Evolutionary conservation across 2,113 vertebrate genomes (phyloP).

Genomic region (Phyllostomus hastatus): DNA sequence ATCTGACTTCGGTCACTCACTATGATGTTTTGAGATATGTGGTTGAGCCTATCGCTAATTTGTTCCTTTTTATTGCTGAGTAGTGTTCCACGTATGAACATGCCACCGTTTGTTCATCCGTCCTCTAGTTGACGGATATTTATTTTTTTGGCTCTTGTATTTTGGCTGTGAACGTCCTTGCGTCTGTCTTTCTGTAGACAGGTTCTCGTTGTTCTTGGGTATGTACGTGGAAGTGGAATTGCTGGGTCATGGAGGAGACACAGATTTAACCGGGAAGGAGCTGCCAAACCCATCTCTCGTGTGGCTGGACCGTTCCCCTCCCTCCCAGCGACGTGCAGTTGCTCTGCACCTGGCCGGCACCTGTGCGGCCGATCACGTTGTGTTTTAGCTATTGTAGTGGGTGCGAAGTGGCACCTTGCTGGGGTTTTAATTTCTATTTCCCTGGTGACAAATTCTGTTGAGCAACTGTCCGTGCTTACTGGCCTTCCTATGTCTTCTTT

Average conservation of each 20-base stretch:
- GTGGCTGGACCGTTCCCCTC: no score
- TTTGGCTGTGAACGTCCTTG: not conserved
- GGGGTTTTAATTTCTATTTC: not conserved
- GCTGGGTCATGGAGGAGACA: not conserved
- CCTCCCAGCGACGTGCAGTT: accelerated
- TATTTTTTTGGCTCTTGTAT: not conserved
- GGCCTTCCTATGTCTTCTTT: not conserved
- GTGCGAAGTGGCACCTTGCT: not conserved
- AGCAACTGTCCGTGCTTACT: not conserved
- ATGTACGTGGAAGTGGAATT: not conserved
- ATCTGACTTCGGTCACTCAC: not conserved
- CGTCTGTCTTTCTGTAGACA: not conserved
- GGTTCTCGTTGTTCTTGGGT: not conserved
- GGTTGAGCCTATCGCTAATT: accelerated
- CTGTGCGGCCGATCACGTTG: not conserved
- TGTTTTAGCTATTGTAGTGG: not conserved
- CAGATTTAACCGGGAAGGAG: not conserved
- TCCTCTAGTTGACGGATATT: not conserved
- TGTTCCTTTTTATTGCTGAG: not conserved
- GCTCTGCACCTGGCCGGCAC: not conserved
- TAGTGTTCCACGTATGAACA: not conserved
- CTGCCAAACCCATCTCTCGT: not conserved
- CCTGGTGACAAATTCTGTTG: not conserved
- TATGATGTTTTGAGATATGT: not conserved
- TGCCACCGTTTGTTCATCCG: not conserved